Percentiles rank a stretch among this genome's conserved stretches.
These are phyloP conservation scores for Dromius quadrimaculatus DNA, from an alignment of 2,888 invertebrate species.

Conservation along the genomic window DNA sequence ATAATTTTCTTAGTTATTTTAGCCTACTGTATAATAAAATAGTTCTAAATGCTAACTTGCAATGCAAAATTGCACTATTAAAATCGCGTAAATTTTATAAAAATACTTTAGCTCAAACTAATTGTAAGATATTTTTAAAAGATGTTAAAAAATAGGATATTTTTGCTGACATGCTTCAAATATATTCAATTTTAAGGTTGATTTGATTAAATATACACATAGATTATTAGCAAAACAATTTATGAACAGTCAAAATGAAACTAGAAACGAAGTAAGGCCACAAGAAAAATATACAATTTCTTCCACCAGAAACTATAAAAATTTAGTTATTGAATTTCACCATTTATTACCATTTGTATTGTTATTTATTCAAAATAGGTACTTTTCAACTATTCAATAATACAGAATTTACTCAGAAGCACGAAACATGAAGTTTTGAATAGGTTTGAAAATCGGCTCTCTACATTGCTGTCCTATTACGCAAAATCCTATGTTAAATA, in stretches of 20 bases:
- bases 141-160: conserved; percentile 14
- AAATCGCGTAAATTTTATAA: conserved; percentile 28
- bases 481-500: too few species aligned
- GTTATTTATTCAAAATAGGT: too few species aligned
- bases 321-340: too few species aligned
- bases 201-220: conserved; percentile 1
- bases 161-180: not conserved
- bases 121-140: conserved; percentile 12
- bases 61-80: conserved; percentile 1
- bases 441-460: too few species aligned
- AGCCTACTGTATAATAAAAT: conserved; percentile 26
- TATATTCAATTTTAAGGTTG: not conserved
- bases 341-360: too few species aligned
- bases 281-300: too few species aligned
- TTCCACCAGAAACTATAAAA: too few species aligned
- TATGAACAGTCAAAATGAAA: conserved; percentile 10
- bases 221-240: conserved; percentile 15
- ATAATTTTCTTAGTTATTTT: not conserved
- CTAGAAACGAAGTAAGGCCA: too few species aligned
- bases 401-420: too few species aligned
- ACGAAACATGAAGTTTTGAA: too few species aligned
- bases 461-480: too few species aligned
- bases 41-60: not conserved
- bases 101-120: conserved; percentile 25
- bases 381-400: too few species aligned